Conservation (phyloP, 1,140 invertebrate species). For the Tetramorium parvispinum region DNA sequence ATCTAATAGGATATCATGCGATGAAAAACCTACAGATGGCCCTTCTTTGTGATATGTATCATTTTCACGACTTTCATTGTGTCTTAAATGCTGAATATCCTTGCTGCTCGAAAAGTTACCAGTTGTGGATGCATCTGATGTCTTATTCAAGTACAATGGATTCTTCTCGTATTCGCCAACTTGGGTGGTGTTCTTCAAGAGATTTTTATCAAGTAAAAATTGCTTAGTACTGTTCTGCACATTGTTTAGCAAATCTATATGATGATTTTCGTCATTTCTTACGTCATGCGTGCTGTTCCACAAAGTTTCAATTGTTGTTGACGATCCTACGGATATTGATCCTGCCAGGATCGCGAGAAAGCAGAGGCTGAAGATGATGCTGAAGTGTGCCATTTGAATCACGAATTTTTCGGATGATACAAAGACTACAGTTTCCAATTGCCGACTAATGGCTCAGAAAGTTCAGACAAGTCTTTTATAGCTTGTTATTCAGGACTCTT, state of each 20-base stretch:
- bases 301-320: neutral
- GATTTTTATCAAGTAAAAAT: neutral
- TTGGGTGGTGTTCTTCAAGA: neutral
- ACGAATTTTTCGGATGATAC: neutral
- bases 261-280: neutral
- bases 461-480: slow-evolving; percentile 67
- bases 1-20: slow-evolving; percentile 67
- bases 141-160: neutral
- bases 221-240: slow-evolving; percentile 1
- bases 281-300: neutral
- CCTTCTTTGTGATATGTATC: neutral
- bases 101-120: neutral
- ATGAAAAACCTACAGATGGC: neutral
- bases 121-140: neutral
- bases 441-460: slow-evolving; percentile 47
- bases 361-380: neutral
- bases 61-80: neutral
- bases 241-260: neutral
- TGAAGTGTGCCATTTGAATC: slow-evolving; percentile 19
- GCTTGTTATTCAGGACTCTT: neutral
- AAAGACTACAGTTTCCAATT: neutral
- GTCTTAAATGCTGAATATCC: neutral
- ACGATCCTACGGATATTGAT: neutral
- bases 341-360: neutral
- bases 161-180: neutral